Base-by-base conservation (phyloP, 2,113 vertebrate genomes). In the Podilymbus podiceps region DNA sequence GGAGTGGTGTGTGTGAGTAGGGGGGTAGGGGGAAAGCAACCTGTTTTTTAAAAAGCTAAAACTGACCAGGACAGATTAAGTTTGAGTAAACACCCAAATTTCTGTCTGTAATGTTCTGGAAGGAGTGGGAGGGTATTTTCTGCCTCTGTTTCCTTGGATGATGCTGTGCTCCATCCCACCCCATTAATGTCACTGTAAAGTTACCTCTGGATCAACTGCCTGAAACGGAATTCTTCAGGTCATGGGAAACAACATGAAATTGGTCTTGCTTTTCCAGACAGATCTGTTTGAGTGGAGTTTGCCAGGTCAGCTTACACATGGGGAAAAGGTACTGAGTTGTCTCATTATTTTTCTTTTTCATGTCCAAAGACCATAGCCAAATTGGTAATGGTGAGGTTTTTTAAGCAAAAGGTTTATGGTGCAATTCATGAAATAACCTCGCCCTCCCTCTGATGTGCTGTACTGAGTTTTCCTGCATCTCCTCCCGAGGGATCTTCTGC, bases 371-470 rank as follows among this genome's bases (percentile, higher is more conserved):
- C 15, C 35, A 19, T 7, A 55, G 55, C 30, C 64, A 50, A 46
- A 60, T 17, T 11, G 49, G 19, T 63, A 73, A 55, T 3, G 13
- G 19, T 17, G 28, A 47, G 22, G 23, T 60, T 60, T 87, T 52
- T 31, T 23, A 71, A 13, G 44, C 17, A 18, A 30, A 88, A 71
- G 2, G 3, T 59, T 66, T 50, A 44, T 62, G 14, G 5, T 62
- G 79, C 80, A 49, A 46, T 5, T 24, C 8, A 38, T 5, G 38
- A 67, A 75, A 24, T 9, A 62, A 52, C n/a, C 17, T 72, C 6
- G 2, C 55, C 47, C 15, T 47, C 19, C 23, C 4, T 1, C 22
- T 63, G 59, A 23, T 1, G 1, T 15, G 6, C 20, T 19, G 15
- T 56, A 9, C 23, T 3, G 31, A 31, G 6, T 9, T 74, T 53